Percentiles rank a stretch among this genome's conserved stretches.
These are phyloP conservation scores for Gari tellinella DNA, from an alignment of 2,888 invertebrate species.

Conservation along the genomic window DNA sequence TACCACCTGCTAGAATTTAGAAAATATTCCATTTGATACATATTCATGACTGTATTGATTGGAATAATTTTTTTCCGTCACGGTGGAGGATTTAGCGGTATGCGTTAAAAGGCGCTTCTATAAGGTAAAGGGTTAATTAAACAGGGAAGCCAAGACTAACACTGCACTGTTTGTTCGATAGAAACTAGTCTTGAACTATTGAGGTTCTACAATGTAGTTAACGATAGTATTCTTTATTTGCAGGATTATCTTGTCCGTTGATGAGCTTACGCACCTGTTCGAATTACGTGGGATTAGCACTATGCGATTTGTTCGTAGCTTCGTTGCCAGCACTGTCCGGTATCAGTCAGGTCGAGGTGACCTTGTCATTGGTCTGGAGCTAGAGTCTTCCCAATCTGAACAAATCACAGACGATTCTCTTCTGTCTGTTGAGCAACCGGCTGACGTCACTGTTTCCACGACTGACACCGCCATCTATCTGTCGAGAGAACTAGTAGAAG, in stretches of 20 bases:
- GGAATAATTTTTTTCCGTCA: too few relatives aligned
- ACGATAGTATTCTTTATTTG: too few relatives aligned
- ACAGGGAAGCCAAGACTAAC: too few relatives aligned
- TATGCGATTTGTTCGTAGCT: constrained; percentile 23
- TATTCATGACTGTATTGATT: too few relatives aligned
- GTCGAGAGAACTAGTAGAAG: constrained; percentile 41
- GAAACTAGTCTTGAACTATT: too few relatives aligned
- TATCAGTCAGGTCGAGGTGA: constrained; percentile 13
- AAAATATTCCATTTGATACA: too few relatives aligned
- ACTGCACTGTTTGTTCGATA: too few relatives aligned
- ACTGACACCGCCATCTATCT: constrained; percentile 62
- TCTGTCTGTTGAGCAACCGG: constrained; percentile 5
- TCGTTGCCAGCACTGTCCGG: constrained; percentile 34
- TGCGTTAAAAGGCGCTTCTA: too few relatives aligned
- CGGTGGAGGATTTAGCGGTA: too few relatives aligned
- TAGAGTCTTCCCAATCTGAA: background rate
- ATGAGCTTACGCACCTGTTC: constrained; percentile 34
- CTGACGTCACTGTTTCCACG: constrained; percentile 15
- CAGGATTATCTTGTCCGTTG: constrained; percentile 52
- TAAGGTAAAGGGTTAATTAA: too few relatives aligned
- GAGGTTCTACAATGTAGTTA: too few relatives aligned
- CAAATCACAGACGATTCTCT: background rate
- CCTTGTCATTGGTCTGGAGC: constrained; percentile 35
- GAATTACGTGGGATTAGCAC: background rate
- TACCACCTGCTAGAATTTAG: too few relatives aligned